Evolutionary conservation across 2,113 vertebrate species (phyloP), one percentile per base, ranked within the genome.

Genomic region (Atlantisia rogersi): DNA sequence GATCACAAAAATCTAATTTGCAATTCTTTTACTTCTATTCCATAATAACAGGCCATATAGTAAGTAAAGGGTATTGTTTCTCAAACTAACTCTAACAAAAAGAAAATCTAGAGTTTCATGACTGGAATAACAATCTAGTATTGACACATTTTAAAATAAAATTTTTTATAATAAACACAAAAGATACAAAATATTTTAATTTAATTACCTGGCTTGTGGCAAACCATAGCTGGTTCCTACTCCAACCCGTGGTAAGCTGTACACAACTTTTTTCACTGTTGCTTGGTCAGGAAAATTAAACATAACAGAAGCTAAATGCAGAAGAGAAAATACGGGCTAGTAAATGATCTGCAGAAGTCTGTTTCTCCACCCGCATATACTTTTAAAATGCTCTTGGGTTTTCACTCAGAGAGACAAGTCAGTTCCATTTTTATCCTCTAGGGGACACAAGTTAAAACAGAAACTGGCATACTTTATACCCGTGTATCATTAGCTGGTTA

Each of bases 201-300:
- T 77, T 55, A 81, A 97, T 97, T 98, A 99, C 99, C 99, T 99
- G 97, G 99, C 99, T 97, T 99, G 99, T 60, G 99, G 99, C 81
- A 99, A 98, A 71, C 99, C 99, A 86, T 99, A 99, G 98, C 99
- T 99, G 98, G 99, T 99, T 89, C 99, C 99, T 77, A 99, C 99
- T 82, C 99, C 99, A 86, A 99, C 99, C 69, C 99, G 98, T 94
- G 99, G 99, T 91, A 99, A 98, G 96, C 99, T 99, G 96, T 99
- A 99, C 40, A 99, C 98, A 83, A 99, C 99, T 95, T 99, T 99
- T 98, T 99, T 99, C 50, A 99, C 99, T 10, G 99, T 99, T 97
- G 99, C 98, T 98, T 99, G 99, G 92, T 99, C 99, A 77, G 99
- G 99, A 95, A 99, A 99, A 98, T 99, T 99, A 97, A 99, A 99